Conservation (phyloP, 2,888 invertebrate genomes). For the Polyommatus icarus region DNA sequence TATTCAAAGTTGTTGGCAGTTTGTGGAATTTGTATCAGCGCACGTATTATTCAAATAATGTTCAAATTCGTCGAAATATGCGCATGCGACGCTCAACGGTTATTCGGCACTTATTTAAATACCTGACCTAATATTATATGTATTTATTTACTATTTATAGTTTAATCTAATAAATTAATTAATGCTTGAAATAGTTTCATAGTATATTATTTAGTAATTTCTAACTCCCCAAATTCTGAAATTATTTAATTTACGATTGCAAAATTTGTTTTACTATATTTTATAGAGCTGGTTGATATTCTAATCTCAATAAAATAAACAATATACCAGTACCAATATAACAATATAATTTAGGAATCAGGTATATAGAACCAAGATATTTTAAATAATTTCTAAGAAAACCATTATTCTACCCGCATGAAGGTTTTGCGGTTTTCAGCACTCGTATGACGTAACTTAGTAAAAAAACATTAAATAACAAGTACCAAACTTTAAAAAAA, state of each 20-base stretch:
- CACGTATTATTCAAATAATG: constrained; percentile 47
- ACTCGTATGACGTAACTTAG: neutral
- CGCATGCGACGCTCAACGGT: constrained; percentile 51
- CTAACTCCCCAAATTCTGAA: no score
- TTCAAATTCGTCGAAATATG: constrained; percentile 47
- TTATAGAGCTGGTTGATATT: no score
- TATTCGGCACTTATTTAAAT: constrained; percentile 23
- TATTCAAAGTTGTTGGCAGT: constrained; percentile 42
- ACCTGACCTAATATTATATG: neutral
- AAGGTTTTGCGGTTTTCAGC: neutral
- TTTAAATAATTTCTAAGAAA: neutral
- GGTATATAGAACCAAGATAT: neutral
- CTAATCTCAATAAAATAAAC: no score
- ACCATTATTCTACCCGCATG: neutral
- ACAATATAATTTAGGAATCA: no score
- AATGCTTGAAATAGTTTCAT: no score
- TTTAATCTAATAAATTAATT: neutral
- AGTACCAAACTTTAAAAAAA: neutral
- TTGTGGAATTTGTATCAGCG: constrained; percentile 47
- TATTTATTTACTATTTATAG: neutral
- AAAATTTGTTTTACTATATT: no score
- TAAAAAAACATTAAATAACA: neutral
- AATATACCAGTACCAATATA: no score
- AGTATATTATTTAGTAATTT: no score
- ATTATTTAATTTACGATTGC: no score